Conservation (phyloP, 2,888 invertebrate species). For the Harmothoe impar region DNA sequence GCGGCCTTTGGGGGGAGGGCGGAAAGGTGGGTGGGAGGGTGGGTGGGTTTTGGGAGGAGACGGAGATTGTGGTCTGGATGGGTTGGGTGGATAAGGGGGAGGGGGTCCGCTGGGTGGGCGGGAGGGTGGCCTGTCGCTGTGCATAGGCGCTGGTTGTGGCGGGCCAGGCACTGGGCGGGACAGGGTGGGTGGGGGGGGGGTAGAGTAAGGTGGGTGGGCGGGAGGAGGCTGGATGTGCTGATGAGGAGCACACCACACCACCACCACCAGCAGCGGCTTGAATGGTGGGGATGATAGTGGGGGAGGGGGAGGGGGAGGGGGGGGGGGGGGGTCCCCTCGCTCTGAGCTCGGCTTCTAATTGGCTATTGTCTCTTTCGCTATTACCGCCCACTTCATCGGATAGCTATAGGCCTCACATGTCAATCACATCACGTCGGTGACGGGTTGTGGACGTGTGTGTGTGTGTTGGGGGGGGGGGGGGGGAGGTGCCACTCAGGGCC, state of each 20-base stretch:
- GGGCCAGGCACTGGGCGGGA: not conserved
- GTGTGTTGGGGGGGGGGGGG: not conserved
- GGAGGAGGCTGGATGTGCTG: conserved; percentile 19
- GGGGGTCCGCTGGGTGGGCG: not conserved
- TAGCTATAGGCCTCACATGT: conserved; percentile 55
- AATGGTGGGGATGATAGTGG: not conserved
- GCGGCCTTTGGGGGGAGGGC: not conserved
- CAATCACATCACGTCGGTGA: conserved; percentile 49
- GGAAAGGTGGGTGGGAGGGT: not conserved
- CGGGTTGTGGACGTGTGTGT: not conserved
- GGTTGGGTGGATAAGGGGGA: not conserved
- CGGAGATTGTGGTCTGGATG: not conserved
- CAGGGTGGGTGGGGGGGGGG: not conserved
- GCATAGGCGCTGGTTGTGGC: too few relatives aligned
- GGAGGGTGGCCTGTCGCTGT: not conserved
- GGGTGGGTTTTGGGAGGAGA: not conserved
- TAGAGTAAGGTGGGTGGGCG: conserved; percentile 20
- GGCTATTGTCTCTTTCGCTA: conserved; percentile 61
- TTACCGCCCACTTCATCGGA: conserved; percentile 62
- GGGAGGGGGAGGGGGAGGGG: not conserved
- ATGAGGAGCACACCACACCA: conserved; percentile 39
- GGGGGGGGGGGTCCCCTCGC: conserved; percentile 10
- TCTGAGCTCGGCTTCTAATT: conserved; percentile 60
- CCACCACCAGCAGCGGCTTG: not conserved
- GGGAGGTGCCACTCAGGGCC: not conserved